Conservation (phyloP, 2,888 invertebrate genomes). For the Gasteruption jaculator region DNA sequence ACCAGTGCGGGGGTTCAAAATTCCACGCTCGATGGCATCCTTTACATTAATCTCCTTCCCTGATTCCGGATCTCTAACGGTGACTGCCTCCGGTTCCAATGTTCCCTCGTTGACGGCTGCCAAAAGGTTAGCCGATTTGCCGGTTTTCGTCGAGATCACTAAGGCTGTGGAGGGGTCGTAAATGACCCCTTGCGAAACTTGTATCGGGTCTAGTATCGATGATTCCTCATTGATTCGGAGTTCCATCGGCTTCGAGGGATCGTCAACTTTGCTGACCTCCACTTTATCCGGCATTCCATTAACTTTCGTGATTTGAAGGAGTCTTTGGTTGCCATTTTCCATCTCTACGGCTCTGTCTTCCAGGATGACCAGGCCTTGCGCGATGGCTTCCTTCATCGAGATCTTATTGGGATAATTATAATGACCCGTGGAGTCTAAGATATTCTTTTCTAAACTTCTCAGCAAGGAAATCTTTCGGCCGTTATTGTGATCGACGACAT, state of each 20-base stretch:
- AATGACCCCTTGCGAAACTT: slow-evolving; percentile 69
- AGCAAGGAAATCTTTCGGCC: slow-evolving; percentile 65
- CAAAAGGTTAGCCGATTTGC: slow-evolving; percentile 67
- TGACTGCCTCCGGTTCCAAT: slow-evolving; percentile 64
- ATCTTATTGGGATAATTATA: slow-evolving; percentile 62
- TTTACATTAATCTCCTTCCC: slow-evolving; percentile 64
- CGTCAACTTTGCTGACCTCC: slow-evolving; percentile 61
- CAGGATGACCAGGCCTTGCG: slow-evolving; percentile 61
- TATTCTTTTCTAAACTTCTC: slow-evolving; percentile 72
- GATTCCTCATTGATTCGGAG: slow-evolving; percentile 53
- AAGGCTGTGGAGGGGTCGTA: slow-evolving; percentile 75
- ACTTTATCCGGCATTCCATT: slow-evolving; percentile 69
- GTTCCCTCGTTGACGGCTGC: slow-evolving; percentile 74
- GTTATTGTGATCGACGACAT: slow-evolving; percentile 73
- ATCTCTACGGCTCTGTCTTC: slow-evolving; percentile 53
- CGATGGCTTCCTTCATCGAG: slow-evolving; percentile 73
- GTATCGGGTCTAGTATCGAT: slow-evolving; percentile 61
- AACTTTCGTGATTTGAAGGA: slow-evolving; percentile 70
- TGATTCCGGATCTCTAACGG: slow-evolving; percentile 66
- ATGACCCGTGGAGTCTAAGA: slow-evolving; percentile 75
- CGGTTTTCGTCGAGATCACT: slow-evolving; percentile 68
- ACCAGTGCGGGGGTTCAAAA: slow-evolving; percentile 68
- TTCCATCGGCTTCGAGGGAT: slow-evolving; percentile 49
- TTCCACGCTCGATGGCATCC: slow-evolving; percentile 73
- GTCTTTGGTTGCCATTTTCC: slow-evolving; percentile 54